phyloP scores from a whole-genome alignment of 2,888 invertebrate genomes.

The Cataglyphis livida region DNA sequence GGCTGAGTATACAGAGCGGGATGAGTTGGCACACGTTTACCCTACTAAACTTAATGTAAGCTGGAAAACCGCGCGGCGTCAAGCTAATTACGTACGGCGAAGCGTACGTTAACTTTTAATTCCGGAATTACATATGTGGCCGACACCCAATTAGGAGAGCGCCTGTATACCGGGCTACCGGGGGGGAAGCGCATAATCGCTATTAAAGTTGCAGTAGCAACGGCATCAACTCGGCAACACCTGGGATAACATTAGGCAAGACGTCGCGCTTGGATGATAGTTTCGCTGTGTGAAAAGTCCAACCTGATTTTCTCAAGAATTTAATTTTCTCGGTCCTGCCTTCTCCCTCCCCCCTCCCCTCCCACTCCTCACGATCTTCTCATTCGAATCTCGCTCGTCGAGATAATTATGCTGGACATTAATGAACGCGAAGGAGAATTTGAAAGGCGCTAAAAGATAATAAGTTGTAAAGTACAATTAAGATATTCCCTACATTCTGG shows the following conservation, averaged over 20 bases:
- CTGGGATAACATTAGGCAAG: slow-evolving; percentile 37
- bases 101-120: slow-evolving; percentile 67
- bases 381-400: slow-evolving; percentile 3
- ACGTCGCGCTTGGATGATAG: slow-evolving; percentile 19
- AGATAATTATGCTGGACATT: slow-evolving; percentile 6
- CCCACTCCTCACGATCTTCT: neutral
- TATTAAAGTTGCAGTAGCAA: slow-evolving; percentile 31
- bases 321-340: neutral
- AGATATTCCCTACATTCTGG: neutral
- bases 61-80: slow-evolving; percentile 31
- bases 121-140: slow-evolving; percentile 50
- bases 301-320: slow-evolving; percentile 40
- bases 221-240: slow-evolving; percentile 28
- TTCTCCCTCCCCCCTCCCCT: too few relatives aligned
- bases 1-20: slow-evolving; percentile 28
- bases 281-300: slow-evolving; percentile 35
- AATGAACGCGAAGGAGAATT: slow-evolving; percentile 13
- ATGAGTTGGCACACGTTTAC: slow-evolving; percentile 63
- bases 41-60: slow-evolving; percentile 50
- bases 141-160: slow-evolving; percentile 43
- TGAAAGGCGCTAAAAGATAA: neutral
- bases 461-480: slow-evolving; percentile 28
- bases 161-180: slow-evolving; percentile 30
- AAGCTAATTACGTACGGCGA: slow-evolving; percentile 62
- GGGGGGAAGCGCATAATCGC: slow-evolving; percentile 33